A percentile compares a stretch with the other conserved stretches of the same genome.
These are phyloP conservation scores for Xenopus petersii DNA, from an alignment of 2,797 vertebrate genomes.

Conservation along the genomic window DNA sequence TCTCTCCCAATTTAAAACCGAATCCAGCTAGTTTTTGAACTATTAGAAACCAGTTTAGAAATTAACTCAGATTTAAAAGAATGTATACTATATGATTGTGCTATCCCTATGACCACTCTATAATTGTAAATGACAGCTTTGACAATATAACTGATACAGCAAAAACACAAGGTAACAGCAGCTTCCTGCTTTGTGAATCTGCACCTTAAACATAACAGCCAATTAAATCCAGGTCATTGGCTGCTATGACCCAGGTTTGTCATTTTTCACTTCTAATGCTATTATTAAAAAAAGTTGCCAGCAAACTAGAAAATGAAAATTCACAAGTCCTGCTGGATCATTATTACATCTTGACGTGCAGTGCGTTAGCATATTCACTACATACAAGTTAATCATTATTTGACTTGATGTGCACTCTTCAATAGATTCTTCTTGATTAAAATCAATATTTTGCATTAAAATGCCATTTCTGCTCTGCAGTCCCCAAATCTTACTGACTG, in stretches of 20 bases:
- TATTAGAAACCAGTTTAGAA: too few species aligned
- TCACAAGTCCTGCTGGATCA: constrained; percentile 9
- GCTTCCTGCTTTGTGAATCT: neutral
- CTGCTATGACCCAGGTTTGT: constrained; percentile 20
- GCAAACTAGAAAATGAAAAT: constrained; percentile 21
- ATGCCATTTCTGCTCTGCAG: constrained; percentile 39
- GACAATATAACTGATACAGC: too few species aligned
- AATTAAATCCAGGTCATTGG: constrained; percentile 31
- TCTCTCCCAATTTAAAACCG: too few species aligned
- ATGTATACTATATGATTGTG: too few species aligned
- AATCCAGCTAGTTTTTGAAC: too few species aligned
- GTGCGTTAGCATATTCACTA: constrained; percentile 37
- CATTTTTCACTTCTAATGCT: constrained; percentile 1
- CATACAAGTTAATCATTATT: constrained; percentile 33
- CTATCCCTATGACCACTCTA: too few species aligned
- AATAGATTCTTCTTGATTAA: constrained; percentile 40
- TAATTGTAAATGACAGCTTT: too few species aligned
- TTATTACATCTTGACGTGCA: constrained; percentile 26
- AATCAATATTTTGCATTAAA: constrained; percentile 49
- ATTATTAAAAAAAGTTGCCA: constrained; percentile 23
- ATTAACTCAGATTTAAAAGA: too few species aligned
- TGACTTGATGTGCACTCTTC: constrained; percentile 42
- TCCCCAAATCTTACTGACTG: constrained; percentile 35
- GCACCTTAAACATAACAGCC: neutral
- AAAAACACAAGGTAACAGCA: neutral